These are phyloP conservation scores for Etheostoma spectabile DNA, from an alignment of 2,113 vertebrate genomes.

Conservation along the genomic window DNA sequence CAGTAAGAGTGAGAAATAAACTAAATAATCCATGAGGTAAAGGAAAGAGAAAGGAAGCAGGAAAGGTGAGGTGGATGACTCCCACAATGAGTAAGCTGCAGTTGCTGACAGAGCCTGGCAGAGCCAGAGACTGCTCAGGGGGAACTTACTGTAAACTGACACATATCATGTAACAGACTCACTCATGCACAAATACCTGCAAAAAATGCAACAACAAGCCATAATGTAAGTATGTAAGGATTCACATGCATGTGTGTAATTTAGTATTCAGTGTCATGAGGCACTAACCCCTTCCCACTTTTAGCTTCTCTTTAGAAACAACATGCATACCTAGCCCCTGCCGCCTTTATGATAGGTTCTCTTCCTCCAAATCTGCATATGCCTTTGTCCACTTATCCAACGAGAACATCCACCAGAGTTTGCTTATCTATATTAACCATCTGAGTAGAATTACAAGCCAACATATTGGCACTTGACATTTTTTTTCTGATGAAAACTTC, in stretches of 20 bases:
- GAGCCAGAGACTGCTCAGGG: neutral
- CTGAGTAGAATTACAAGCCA: neutral
- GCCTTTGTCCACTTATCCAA: neutral
- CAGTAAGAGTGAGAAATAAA: neutral
- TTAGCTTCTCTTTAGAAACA: constrained; percentile 40
- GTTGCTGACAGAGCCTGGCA: neutral
- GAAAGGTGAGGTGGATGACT: constrained; percentile 21
- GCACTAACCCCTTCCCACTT: constrained; percentile 37
- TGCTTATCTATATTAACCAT: neutral
- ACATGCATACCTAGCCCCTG: neutral
- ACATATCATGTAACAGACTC: neutral
- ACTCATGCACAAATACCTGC: neutral
- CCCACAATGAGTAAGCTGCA: neutral
- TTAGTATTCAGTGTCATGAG: constrained; percentile 8
- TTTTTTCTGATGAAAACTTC: neutral
- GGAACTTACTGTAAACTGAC: neutral
- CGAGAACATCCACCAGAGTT: neutral
- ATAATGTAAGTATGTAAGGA: neutral
- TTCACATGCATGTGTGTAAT: neutral
- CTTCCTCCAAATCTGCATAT: neutral
- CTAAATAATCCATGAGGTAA: neutral
- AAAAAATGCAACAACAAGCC: neutral
- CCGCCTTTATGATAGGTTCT: neutral
- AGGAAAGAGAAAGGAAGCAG: neutral
- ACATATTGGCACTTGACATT: neutral